Base-by-base conservation (phyloP, 2,888 invertebrate genomes). In the Miltochrista miniata region DNA sequence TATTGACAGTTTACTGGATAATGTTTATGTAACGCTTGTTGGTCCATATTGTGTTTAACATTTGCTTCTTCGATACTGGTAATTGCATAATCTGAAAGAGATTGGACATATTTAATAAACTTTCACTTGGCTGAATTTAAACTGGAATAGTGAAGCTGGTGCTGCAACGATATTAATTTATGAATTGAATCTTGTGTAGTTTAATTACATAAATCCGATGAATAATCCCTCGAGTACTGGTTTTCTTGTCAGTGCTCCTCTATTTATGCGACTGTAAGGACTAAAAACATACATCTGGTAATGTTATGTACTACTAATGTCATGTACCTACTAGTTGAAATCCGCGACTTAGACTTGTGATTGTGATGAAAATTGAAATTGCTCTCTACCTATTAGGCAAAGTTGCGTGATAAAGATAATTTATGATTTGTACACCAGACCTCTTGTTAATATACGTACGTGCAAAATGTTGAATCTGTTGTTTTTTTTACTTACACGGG, bases 121-220 rank as follows among this genome's bases (percentile, higher is more conserved):
- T 74, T 76, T 76, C 76, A 59, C 72, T 54, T 30, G 48, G 64
- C 61, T 72, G 59, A 60, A 59, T 64, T 52, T 55, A 51, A 59
- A 56, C 51, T 54, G 48, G 45, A 45, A 36, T 11, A 34, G 24
- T 43, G 34, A 51, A 51, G 48, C 38, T 31, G 24, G n/a, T 48
- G 54, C 40, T 55, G 53, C 54, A 62, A 59, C 41, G 35, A 45
- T 52, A 44, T 37, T 61, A 44, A 57, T 63, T 64, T 57, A 57
- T 54, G 59, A 64, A 54, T 56, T 54, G 33, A 34, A 51, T 11
- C 40, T 41, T 31, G 18, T 33, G 44, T 62, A 47, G 41, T 49
- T 56, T 34, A 34, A 48, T 56, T 60, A 45, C 51, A 56, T 59
- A 51, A 62, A 61, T 48, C 54, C 34, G 47, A 40, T 24, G n/a